Base-by-base conservation (phyloP, 2,797 vertebrate genomes). In the Cichlasoma orientale region DNA sequence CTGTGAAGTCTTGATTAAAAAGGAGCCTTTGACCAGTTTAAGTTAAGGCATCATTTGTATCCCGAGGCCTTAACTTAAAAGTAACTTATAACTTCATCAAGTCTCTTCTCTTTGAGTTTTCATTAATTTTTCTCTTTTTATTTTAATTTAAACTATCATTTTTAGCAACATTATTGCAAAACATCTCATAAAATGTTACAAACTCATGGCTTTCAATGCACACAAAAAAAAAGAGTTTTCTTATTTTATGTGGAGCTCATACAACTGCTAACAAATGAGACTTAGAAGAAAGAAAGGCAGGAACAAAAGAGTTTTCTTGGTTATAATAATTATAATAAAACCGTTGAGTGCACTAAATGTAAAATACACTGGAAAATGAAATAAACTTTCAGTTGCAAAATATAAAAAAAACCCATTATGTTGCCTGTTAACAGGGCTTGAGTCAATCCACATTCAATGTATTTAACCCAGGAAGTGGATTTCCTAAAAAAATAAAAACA, bases 401-500 rank as follows among this genome's bases (percentile, higher is more conserved):
- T 70, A 81, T 61, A 7, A 33, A 8, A 16, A 85, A 87, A 89
- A 90, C 86, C 47, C 89, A 63, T 73, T 36, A 56, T 41, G 68
- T 61, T 1, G 18, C 36, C 73, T 75, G 76, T 80, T 70, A 79
- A 86, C 72, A 89, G 80, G 79, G 69, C 69, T 83, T 55, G 77
- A 90, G 58, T 81, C 55, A 77, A 88, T 84, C 88, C 89, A 89
- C 84, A 74, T 85, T 86, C 63, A 82, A 73, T 73, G 76, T 50
- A 74, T 80, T 75, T 77, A 82, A 82, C 71, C 50, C 72, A 85
- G 82, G 55, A 86, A 80, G 83, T 86, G 77, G 72, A 90, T 81
- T 77, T 70, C 54, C 47, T 74, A 55, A 21, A 38, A 75, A 84
- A 76, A 19, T 29, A 66, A 19, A 1, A 7, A 4, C 19, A 77